Base-by-base conservation (phyloP, 2,113 vertebrate species). In the Barnardius zonarius region DNA sequence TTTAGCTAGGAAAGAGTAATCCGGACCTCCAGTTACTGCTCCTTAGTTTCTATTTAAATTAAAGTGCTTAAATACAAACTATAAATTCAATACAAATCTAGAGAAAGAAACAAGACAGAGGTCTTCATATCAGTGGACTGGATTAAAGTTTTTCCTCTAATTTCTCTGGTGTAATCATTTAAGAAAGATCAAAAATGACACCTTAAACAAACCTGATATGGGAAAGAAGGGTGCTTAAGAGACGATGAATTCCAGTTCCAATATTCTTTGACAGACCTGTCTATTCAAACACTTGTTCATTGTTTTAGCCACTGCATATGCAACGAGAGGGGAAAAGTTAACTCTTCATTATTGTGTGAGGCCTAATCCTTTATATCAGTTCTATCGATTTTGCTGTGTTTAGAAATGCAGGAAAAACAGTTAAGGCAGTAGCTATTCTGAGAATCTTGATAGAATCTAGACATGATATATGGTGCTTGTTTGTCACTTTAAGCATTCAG, bases 331-430 rank as follows among this genome's bases (percentile, higher is more conserved):
- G 5, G 12, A 76, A 73, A 89, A 55, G 19, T 17, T 72, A 83
- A 43, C 6, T 66, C 13, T 49, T 23, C 28, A 6, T 31, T 35
- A 37, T 0, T 63, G 31, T 68, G 3, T 0, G 4, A 48, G 22
- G 11, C 13, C 35, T 74, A 19, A 49, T 73, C 8, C 7, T 14
- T 13, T 13, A 46, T 4, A 51, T 15, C 18, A 62, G 59, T 62
- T 15, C 33, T 23, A n/a, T 23, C 23, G 33, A n/a, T 23, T 59
- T 59, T 23, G 8, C 16, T 55, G 5, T 13, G 23, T 52, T 70
- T 63, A 22, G 14, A 64, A 82, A 79, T 33, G 24, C 7, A 88
- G 33, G 51, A 57, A 63, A 83, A 88, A 13, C 9, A 35, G 16
- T 33, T 76, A 63, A 11, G 8, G 3, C 11, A 79, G 23, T 25